These are phyloP conservation scores for Enteromius treurensis DNA, from an alignment of 2,797 vertebrate genomes.

Conservation along the genomic window DNA sequence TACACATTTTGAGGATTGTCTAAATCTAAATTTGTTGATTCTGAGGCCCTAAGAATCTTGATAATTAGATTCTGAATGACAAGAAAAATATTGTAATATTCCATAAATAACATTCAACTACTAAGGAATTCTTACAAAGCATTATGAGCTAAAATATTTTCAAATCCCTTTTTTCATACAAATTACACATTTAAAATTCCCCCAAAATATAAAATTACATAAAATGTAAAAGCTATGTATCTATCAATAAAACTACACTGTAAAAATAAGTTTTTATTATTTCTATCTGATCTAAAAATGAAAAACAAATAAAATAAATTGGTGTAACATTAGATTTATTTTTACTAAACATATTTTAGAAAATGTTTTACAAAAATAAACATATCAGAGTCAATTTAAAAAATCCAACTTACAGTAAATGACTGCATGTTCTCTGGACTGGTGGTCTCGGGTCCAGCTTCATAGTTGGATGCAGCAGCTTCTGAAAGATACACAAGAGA, in stretches of 20 bases:
- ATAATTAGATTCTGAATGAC: background rate
- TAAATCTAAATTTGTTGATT: background rate
- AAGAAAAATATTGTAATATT: background rate
- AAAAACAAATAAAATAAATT: background rate
- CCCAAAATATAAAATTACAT: background rate
- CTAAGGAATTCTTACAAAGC: background rate
- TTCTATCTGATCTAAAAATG: background rate
- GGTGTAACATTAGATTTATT: background rate
- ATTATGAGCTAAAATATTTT: background rate
- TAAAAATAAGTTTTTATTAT: background rate
- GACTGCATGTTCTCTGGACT: constrained; percentile 59
- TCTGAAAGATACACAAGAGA: constrained; percentile 70
- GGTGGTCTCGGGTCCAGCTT: constrained; percentile 41
- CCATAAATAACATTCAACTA: background rate
- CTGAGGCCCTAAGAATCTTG: background rate
- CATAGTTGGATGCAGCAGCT: constrained; percentile 43
- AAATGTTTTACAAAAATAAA: background rate
- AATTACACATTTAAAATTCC: background rate
- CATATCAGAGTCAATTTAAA: background rate
- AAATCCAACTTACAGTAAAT: constrained; percentile 48
- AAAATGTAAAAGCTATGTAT: background rate
- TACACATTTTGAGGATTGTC: background rate
- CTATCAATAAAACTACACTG: background rate
- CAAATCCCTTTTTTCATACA: background rate
- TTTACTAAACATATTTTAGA: background rate